These are phyloP conservation scores for Hydrochoerus hydrochaeris DNA, from an alignment of 2,113 vertebrate species.

Conservation along the genomic window DNA sequence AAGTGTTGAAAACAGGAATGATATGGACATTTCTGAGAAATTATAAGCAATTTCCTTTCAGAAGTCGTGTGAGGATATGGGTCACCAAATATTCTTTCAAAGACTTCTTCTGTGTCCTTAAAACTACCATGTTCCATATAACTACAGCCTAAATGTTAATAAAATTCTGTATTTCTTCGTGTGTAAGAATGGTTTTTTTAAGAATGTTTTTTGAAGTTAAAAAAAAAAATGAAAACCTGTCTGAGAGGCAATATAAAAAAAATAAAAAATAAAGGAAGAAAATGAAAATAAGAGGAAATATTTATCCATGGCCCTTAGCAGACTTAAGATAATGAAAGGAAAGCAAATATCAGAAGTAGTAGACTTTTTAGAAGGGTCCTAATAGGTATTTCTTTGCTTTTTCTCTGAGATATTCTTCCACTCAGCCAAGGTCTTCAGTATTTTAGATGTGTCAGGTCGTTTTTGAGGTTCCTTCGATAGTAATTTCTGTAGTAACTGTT, in stretches of 20 bases:
- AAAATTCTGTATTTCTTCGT: conserved; percentile 87
- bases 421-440: conserved; percentile 51
- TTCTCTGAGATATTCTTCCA: background rate
- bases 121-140: conserved; percentile 89
- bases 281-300: conserved; percentile 24
- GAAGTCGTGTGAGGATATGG: conserved; percentile 83
- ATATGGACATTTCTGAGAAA: conserved; percentile 86
- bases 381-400: background rate
- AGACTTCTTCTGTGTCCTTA: conserved; percentile 87
- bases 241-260: background rate
- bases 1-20: conserved; percentile 90
- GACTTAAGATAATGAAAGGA: background rate
- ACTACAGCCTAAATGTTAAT: conserved; percentile 92
- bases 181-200: background rate
- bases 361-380: background rate
- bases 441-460: conserved; percentile 48
- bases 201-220: background rate
- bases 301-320: background rate
- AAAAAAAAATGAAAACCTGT: background rate
- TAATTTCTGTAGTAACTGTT: conserved; percentile 58
- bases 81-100: conserved; percentile 89
- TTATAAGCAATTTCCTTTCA: conserved; percentile 86
- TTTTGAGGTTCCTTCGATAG: conserved; percentile 26
- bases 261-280: background rate
- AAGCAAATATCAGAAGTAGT: background rate